Evolutionary conservation across 1,140 invertebrate genomes (phyloP).

Genomic region (Zophobas atratus): DNA sequence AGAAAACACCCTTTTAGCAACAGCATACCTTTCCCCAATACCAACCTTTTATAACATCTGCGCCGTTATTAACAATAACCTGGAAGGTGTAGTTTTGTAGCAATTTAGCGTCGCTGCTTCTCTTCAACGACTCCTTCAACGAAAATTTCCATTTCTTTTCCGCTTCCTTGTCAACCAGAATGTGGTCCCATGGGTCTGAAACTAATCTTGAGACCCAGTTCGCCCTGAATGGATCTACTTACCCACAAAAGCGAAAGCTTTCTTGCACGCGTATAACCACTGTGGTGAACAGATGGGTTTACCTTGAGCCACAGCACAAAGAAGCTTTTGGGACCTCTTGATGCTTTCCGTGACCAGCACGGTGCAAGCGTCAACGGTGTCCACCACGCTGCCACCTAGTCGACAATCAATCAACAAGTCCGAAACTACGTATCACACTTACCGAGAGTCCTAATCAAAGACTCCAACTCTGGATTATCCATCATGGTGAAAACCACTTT

Average conservation of each 20-base stretch:
- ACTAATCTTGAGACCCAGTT: background rate
- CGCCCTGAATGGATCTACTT: background rate
- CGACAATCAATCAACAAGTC: background rate
- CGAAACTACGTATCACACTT: background rate
- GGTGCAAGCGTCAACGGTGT: constrained; percentile 66
- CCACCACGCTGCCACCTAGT: constrained; percentile 64
- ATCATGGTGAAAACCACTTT: constrained; percentile 67
- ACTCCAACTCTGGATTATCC: constrained; percentile 62
- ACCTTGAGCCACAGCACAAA: constrained; percentile 69
- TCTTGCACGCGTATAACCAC: constrained; percentile 70
- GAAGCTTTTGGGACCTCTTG: constrained; percentile 70
- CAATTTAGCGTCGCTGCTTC: constrained; percentile 58
- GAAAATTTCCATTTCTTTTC: constrained; percentile 70
- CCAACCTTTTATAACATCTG: constrained; percentile 65
- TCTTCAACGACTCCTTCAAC: constrained; percentile 66
- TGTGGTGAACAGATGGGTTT: constrained; percentile 69
- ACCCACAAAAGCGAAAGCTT: constrained; percentile 68
- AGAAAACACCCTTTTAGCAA: constrained; percentile 46
- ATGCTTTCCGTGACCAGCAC: constrained; percentile 69
- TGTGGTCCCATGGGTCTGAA: constrained; percentile 70
- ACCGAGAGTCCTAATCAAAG: constrained; percentile 61
- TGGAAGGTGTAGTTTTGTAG: constrained; percentile 60
- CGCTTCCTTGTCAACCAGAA: constrained; percentile 68
- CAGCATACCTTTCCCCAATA: background rate
- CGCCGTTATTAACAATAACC: constrained; percentile 54